These are phyloP conservation scores for Scaptomyza flava DNA, from an alignment of 2,888 invertebrate genomes.

Conservation along the genomic window DNA sequence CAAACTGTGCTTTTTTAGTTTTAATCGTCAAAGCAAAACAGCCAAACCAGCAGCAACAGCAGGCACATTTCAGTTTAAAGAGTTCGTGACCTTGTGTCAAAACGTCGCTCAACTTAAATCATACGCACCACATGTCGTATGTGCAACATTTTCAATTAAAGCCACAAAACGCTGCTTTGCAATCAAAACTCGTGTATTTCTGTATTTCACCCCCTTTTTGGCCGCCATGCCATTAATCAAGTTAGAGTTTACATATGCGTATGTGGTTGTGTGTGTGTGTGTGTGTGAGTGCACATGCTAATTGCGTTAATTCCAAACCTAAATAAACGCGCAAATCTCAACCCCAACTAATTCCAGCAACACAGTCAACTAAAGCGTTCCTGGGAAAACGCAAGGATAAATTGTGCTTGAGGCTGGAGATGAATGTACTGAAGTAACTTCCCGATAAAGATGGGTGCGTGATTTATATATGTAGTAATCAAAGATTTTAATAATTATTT, in stretches of 20 bases:
- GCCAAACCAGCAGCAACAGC: background rate
- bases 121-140: conserved; percentile 62
- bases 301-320: conserved; percentile 72
- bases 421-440: background rate
- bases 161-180: conserved; percentile 56
- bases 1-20: conserved; percentile 11
- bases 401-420: background rate
- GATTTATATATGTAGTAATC: background rate
- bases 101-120: conserved; percentile 44
- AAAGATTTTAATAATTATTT: too few relatives aligned
- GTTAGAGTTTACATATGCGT: conserved; percentile 26
- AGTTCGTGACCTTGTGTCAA: conserved; percentile 46
- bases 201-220: background rate
- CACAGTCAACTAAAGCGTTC: conserved; percentile 11
- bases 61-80: conserved; percentile 41
- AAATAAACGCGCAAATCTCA: conserved; percentile 47
- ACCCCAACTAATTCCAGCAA: background rate
- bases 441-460: background rate
- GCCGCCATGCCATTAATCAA: conserved; percentile 35
- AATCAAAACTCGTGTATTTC: conserved; percentile 29
- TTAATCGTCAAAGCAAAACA: conserved; percentile 29
- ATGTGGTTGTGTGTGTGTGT: background rate
- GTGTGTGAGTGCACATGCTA: conserved; percentile 50
- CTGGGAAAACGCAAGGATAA: conserved; percentile 11
- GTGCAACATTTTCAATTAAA: conserved; percentile 70